Base-by-base conservation (phyloP, 2,797 vertebrate species). In the Gallirallus australis region DNA sequence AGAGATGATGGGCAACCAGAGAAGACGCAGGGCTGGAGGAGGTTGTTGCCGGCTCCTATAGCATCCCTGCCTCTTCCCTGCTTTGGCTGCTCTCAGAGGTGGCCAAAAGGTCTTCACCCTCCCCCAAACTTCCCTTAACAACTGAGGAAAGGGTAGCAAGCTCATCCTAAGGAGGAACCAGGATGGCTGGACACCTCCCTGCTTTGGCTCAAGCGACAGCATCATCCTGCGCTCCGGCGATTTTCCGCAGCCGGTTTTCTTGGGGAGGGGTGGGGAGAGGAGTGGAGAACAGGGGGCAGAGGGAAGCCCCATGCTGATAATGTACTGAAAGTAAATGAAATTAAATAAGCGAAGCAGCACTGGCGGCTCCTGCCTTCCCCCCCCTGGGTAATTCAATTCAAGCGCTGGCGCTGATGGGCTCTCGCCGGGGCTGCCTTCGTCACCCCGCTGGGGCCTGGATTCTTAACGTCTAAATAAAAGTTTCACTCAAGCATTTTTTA, bases 261-360 rank as follows among this genome's bases (percentile, higher is more conserved):
- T 91, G 40, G 40, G 15, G 39, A 40, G 39, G 40, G 40, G 40
- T 15, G 40, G 15, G 42, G 40, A 40, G 15, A 40, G 90, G 33
- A 35, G 33, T 35, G 90, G 93, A 87, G 60, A 95, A 90, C 42
- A 63, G 68, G 81, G 95, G 94, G 73, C 96, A 68, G 89, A 94
- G 96, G 97, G 97, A 97, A 98, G 97, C 97, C 97, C 97, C 98
- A 97, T 95, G 98, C 98, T 97, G 98, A 96, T 98, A 98, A 98
- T 98, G 98, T 95, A 97, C 97, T 98, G 98, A 96, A 97, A 98
- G 98, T 97, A 98, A 98, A 98, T 98, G 98, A 98, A 98, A 98
- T 98, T 98, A 98, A 98, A 98, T 97, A 98, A 98, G 98, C 96
- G 96, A 97, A 98, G 98, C 98, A 97, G 97, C 89, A 82, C 98